phyloP scores from a whole-genome alignment of 2,797 vertebrate genomes.

The Pseudopleuronectes americanus region DNA sequence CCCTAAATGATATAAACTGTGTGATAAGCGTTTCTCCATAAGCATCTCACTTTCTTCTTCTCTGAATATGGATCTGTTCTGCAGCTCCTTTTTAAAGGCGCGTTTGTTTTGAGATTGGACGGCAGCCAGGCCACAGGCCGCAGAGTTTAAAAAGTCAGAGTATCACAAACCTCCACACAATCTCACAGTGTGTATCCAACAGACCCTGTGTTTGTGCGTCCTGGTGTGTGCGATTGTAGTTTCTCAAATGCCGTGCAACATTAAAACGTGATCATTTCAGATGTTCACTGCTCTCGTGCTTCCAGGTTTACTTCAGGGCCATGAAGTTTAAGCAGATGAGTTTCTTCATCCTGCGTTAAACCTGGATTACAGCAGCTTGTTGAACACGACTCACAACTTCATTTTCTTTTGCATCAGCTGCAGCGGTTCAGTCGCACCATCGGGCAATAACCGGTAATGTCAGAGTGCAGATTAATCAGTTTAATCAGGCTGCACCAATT shows the following conservation, averaged over 20 bases:
- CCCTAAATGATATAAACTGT: background rate
- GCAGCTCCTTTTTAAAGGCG: slow-evolving; percentile 13
- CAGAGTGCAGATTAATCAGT: no score
- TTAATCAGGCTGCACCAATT: no score
- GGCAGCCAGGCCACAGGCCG: slow-evolving; percentile 3
- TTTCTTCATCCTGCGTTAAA: background rate
- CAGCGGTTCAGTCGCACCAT: no score
- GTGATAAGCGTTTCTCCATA: background rate
- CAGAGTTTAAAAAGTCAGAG: background rate
- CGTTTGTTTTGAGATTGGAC: slow-evolving; percentile 37
- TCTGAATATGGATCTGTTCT: slow-evolving; percentile 16
- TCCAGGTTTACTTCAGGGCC: background rate
- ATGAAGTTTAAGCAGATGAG: no score
- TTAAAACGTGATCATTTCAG: slow-evolving; percentile 32
- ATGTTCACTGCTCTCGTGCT: slow-evolving; percentile 4
- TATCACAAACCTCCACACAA: background rate
- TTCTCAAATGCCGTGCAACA: slow-evolving; percentile 22
- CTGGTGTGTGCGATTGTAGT: background rate
- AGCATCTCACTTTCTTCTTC: background rate
- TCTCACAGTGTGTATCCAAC: background rate
- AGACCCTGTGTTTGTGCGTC: slow-evolving; percentile 23
- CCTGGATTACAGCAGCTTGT: background rate
- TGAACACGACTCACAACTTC: background rate
- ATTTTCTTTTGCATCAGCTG: no score
- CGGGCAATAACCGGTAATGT: no score